phyloP scores from a whole-genome alignment of 2,797 vertebrate species.

The Acanthurus lineatus region DNA sequence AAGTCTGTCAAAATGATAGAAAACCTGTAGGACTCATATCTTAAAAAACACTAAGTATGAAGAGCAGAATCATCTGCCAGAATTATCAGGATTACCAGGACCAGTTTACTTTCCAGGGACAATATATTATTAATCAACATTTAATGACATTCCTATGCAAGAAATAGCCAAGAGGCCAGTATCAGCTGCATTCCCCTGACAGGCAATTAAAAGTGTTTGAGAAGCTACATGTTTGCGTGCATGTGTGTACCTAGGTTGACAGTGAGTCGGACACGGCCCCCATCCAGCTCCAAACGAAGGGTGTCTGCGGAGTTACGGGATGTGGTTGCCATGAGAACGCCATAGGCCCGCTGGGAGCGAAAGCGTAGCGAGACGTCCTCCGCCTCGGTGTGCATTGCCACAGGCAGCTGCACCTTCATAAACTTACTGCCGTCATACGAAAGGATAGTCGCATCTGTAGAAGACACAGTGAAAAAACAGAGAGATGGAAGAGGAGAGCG shows the following conservation, averaged over 20 bases:
- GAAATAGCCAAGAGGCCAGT: slow-evolving; percentile 56
- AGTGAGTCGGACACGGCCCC: slow-evolving; percentile 96
- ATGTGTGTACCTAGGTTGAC: slow-evolving; percentile 96
- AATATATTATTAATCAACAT: slow-evolving; percentile 57
- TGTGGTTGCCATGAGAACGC: slow-evolving; percentile 98
- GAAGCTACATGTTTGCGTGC: slow-evolving; percentile 44
- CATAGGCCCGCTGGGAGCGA: slow-evolving; percentile 96
- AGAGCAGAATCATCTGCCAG: slow-evolving; percentile 23
- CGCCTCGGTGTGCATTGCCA: slow-evolving; percentile 98
- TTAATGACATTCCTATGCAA: slow-evolving; percentile 53
- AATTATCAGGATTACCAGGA: slow-evolving; percentile 6
- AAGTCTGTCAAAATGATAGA: slow-evolving; percentile 6
- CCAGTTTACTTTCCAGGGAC: slow-evolving; percentile 35
- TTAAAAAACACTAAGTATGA: slow-evolving; percentile 21
- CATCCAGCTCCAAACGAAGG: slow-evolving; percentile 95
- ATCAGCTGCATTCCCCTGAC: slow-evolving; percentile 61
- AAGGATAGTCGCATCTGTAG: slow-evolving; percentile 95
- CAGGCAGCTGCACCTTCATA: slow-evolving; percentile 98
- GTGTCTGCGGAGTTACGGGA: slow-evolving; percentile 98
- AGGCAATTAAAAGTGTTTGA: slow-evolving; percentile 60
- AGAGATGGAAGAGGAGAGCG: slow-evolving; percentile 9
- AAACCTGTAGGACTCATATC: slow-evolving; percentile 10
- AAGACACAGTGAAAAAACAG: slow-evolving; percentile 17
- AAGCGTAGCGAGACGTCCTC: slow-evolving; percentile 98
- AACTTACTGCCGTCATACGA: slow-evolving; percentile 99